phyloP scores from a whole-genome alignment of 2,113 vertebrate genomes.

The Lamprologus ornatipinnis region DNA sequence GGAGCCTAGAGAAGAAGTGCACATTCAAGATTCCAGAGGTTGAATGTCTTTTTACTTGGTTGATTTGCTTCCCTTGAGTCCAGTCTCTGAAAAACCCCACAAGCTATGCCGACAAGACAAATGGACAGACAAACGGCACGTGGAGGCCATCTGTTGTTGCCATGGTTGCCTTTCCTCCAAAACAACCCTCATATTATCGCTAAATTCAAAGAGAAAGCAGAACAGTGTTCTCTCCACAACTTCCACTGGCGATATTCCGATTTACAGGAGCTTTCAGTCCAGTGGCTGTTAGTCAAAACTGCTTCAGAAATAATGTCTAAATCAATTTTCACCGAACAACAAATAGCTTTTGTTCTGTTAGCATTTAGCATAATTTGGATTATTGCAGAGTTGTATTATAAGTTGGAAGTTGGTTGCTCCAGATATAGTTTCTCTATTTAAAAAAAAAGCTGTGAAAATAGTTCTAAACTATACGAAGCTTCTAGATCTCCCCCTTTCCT shows the following conservation, averaged over 20 bases:
- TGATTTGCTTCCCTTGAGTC: conserved; percentile 6
- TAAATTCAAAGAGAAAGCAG: conserved; percentile 21
- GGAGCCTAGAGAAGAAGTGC: not conserved
- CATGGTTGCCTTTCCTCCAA: conserved; percentile 15
- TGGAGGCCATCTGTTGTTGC: conserved; percentile 44
- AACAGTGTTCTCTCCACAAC: not conserved
- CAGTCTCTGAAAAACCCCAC: not conserved
- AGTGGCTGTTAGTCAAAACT: not conserved
- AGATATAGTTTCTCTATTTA: not conserved
- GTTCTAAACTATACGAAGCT: not conserved
- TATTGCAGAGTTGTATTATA: not conserved
- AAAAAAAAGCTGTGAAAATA: not conserved
- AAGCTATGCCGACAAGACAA: conserved; percentile 26
- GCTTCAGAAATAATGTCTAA: not conserved
- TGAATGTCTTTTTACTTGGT: not conserved
- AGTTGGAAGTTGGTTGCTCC: not conserved
- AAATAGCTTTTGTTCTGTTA: not conserved
- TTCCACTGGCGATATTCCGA: not conserved
- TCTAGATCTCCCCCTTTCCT: not conserved
- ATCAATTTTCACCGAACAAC: not conserved
- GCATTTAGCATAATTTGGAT: not conserved
- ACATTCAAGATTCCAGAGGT: not conserved
- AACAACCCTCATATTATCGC: conserved; percentile 5
- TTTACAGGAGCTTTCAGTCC: not conserved
- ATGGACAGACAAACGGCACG: conserved; percentile 25